Percentiles rank a stretch among this genome's conserved stretches.
Evolutionary conservation across 2,113 vertebrate species (phyloP).

Genomic region (Rattus rattus): DNA sequence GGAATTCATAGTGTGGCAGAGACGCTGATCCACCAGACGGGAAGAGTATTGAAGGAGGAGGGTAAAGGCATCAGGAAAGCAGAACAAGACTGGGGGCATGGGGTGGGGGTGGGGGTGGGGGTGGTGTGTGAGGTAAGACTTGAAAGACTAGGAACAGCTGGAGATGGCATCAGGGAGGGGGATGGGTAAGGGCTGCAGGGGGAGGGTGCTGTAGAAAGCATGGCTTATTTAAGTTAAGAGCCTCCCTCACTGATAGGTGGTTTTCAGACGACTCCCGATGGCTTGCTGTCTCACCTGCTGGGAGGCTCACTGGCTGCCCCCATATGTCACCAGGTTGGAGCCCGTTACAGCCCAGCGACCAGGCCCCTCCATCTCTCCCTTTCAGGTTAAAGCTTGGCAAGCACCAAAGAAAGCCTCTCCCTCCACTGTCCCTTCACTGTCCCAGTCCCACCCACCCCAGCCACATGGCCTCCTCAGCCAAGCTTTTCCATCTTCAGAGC

Average conservation of each 20-base stretch:
- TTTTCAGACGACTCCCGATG: not conserved
- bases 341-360: constrained; percentile 51
- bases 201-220: not conserved
- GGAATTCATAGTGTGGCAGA: not conserved
- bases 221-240: not conserved
- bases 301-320: not conserved
- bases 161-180: not conserved
- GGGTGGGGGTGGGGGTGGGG: not conserved
- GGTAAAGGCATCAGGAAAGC: not conserved
- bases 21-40: not conserved
- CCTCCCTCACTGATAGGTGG: not conserved
- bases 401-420: constrained; percentile 50
- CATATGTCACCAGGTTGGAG: not conserved
- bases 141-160: not conserved
- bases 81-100: not conserved
- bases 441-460: not conserved
- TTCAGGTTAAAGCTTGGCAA: constrained; percentile 68
- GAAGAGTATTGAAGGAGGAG: not conserved
- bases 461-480: constrained; percentile 37
- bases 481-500: constrained; percentile 62
- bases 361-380: constrained; percentile 54
- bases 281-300: not conserved
- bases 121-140: not conserved
- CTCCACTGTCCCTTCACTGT: not conserved
- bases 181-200: not conserved